Conservation (phyloP, 2,113 vertebrate genomes). For the Megatriorchis doriae region DNA sequence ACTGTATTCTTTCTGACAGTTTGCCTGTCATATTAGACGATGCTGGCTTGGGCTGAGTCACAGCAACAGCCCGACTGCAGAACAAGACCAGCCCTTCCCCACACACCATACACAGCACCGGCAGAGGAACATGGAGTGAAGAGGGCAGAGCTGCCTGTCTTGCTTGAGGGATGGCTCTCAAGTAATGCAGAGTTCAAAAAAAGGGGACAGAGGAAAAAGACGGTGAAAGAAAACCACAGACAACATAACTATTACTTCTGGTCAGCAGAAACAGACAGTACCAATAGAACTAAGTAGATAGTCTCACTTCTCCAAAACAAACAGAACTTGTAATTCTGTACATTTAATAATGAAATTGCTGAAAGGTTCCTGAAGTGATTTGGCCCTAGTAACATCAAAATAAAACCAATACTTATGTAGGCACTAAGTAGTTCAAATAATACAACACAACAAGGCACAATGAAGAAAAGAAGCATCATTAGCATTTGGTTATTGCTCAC, state of each 20-base stretch:
- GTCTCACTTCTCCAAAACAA: background rate
- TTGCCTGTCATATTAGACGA: background rate
- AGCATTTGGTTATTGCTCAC: background rate
- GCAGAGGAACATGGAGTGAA: background rate
- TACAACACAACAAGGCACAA: background rate
- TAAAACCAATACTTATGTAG: background rate
- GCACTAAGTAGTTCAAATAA: background rate
- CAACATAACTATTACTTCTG: background rate
- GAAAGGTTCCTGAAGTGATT: background rate
- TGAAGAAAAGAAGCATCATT: background rate
- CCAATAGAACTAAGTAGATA: background rate
- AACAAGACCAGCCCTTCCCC: background rate
- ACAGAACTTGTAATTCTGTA: background rate
- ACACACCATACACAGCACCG: background rate
- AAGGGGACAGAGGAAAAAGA: background rate
- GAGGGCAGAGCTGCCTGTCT: background rate
- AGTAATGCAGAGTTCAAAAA: background rate
- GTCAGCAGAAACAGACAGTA: background rate
- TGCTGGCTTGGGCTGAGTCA: constrained; percentile 25
- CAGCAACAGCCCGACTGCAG: background rate
- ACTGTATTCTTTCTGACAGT: constrained; percentile 37
- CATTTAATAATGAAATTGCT: background rate
- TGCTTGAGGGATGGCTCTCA: background rate
- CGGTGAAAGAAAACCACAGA: accelerated
- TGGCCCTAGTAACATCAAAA: background rate